These are phyloP conservation scores for Drosophila fulvimacula DNA, from an alignment of 2,888 invertebrate species.

Conservation along the genomic window DNA sequence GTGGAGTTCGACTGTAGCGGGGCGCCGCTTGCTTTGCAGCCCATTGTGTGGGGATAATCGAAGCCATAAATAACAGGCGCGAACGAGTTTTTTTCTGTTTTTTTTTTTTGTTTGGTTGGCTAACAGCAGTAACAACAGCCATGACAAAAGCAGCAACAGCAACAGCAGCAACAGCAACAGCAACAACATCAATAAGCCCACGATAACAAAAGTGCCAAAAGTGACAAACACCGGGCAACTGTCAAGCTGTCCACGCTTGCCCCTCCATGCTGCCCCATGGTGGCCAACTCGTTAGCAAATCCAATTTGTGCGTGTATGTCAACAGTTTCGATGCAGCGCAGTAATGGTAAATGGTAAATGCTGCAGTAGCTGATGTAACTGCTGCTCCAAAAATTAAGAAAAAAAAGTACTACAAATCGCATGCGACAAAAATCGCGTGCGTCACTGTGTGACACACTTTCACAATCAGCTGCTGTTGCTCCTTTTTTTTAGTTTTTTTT, in stretches of 20 bases:
- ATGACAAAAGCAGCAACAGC: conserved; percentile 27
- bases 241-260: conserved; percentile 46
- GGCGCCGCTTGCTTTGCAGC: conserved; percentile 34
- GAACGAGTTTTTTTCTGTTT: conserved; percentile 50
- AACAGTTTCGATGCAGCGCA: conserved; percentile 33
- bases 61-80: conserved; percentile 80
- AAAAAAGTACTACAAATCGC: background rate
- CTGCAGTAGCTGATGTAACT: conserved; percentile 14
- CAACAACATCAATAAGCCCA: conserved; percentile 38
- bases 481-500: conserved; percentile 14
- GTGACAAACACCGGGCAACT: conserved; percentile 75
- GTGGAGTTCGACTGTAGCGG: background rate
- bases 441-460: conserved; percentile 58
- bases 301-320: conserved; percentile 78
- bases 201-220: conserved; percentile 76
- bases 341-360: conserved; percentile 24
- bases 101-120: conserved; percentile 27
- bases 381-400: conserved; percentile 23
- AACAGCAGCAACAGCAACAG: background rate
- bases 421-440: conserved; percentile 50
- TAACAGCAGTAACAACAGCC: conserved; percentile 33
- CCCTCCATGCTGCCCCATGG: background rate
- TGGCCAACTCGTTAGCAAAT: conserved; percentile 70
- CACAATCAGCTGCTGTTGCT: background rate
- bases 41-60: conserved; percentile 77